Evolutionary conservation across 2,113 vertebrate genomes (phyloP), one percentile per base, ranked within the genome.

Genomic region (Rhinolophus sinicus): DNA sequence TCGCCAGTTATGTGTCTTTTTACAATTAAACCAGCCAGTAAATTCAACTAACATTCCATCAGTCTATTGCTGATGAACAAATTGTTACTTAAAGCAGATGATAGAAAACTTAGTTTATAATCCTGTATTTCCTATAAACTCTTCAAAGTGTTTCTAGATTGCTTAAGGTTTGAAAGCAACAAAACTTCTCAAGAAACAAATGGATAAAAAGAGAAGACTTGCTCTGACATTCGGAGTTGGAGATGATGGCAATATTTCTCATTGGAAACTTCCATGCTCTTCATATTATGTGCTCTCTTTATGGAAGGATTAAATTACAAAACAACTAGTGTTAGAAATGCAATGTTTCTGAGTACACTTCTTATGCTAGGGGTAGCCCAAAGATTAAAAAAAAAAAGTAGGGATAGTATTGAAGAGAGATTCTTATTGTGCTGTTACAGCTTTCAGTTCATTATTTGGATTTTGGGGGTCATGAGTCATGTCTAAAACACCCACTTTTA

Each of bases 111-210:
- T 80, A 96, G 40, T 73, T 83, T 35, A 40, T 28, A 47, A 54
- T 78, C 21, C 73, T 33, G 0, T 30, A 33, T 85, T 69, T 62
- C 13, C 64, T 60, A 15, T 77, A 60, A 90, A 54, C 65, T 82
- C 58, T 81, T 93, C 56, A 38, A 40, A 85, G 76, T 73, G 38
- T 94, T 83, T 93, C 76, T 82, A 62, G 72, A 67, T 72, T 50
- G 72, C 72, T 69, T 93, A 90, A 60, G 60, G 28, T 77, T 91
- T 95, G 92, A 96, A 91, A 97, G 83, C 75, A 38, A 28, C 84
- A 62, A 67, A 35, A 22, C 50, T 94, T 58, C 21, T 35, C 78
- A 38, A 44, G 58, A 58, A 30, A 76, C 28, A 62, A 65, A 90
- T 50, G 88, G 47, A 38, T 93, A 85, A 90, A 64, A 84, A 44